A percentile compares a stretch with the other conserved stretches of the same genome.
phyloP scores from a whole-genome alignment of 2,888 invertebrate species.

The Lamellibrachia satsuma region DNA sequence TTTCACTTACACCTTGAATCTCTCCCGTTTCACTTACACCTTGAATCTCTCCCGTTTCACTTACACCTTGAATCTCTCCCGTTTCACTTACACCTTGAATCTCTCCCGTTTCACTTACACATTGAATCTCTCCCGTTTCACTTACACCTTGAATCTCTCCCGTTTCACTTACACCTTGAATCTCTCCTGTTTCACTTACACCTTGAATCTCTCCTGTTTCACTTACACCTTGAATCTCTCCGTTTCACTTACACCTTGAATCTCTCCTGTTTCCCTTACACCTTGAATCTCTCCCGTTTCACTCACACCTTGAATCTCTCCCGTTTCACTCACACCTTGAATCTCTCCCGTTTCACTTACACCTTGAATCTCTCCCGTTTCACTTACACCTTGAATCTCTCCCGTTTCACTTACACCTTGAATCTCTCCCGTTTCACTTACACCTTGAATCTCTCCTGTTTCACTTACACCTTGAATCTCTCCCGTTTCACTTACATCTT shows the following conservation, averaged over 20 bases:
- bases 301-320: background rate
- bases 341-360: background rate
- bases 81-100: no score
- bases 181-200: no score
- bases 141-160: no score
- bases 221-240: background rate
- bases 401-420: background rate
- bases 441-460: background rate
- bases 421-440: background rate
- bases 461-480: background rate
- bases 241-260: background rate
- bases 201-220: background rate
- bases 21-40: no score
- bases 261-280: background rate
- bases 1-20: no score
- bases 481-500: background rate
- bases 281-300: background rate
- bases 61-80: no score
- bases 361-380: background rate
- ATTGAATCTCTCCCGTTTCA: no score
- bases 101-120: no score
- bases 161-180: no score
- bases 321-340: background rate
- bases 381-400: no score
- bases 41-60: no score